phyloP scores from a whole-genome alignment of 1,140 invertebrate genomes.

The Aleiodes sp. region DNA sequence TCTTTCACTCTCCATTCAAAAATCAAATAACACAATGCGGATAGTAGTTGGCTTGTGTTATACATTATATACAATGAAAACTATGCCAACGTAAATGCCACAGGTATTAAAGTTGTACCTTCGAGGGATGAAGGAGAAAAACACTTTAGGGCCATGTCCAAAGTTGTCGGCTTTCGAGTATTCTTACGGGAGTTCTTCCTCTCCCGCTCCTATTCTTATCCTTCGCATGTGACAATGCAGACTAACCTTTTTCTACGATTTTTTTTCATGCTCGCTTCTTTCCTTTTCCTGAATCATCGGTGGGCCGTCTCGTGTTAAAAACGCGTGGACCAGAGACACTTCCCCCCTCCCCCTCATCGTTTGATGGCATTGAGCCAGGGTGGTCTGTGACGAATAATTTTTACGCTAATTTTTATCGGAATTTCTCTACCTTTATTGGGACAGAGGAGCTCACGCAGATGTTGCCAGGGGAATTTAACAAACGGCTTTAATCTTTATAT shows the following conservation, averaged over 20 bases:
- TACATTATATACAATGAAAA: background rate
- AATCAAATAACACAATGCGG: constrained; percentile 4
- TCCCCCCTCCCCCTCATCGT: too few species aligned
- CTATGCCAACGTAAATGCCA: background rate
- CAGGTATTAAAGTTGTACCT: constrained; percentile 8
- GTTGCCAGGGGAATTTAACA: background rate
- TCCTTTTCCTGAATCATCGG: background rate
- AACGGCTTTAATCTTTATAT: background rate
- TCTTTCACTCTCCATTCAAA: too few species aligned
- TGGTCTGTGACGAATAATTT: constrained; percentile 53
- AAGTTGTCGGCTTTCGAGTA: background rate
- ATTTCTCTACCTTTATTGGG: constrained; percentile 10
- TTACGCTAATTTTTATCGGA: constrained; percentile 46
- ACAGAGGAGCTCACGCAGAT: constrained; percentile 12
- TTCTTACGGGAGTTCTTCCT: constrained; percentile 24
- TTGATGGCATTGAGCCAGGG: background rate
- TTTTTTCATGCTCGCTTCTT: background rate
- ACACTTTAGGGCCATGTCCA: background rate
- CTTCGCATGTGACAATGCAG: constrained; percentile 41
- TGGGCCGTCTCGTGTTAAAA: background rate
- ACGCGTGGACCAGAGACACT: background rate
- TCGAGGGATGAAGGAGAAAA: too few species aligned
- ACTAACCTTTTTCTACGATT: constrained; percentile 20
- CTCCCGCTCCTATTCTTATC: constrained; percentile 43
- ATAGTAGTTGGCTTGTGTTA: constrained; percentile 14